Percentiles rank a stretch among this genome's conserved stretches.
Conservation (phyloP, 2,113 vertebrate genomes). For the Pitta sordida region DNA sequence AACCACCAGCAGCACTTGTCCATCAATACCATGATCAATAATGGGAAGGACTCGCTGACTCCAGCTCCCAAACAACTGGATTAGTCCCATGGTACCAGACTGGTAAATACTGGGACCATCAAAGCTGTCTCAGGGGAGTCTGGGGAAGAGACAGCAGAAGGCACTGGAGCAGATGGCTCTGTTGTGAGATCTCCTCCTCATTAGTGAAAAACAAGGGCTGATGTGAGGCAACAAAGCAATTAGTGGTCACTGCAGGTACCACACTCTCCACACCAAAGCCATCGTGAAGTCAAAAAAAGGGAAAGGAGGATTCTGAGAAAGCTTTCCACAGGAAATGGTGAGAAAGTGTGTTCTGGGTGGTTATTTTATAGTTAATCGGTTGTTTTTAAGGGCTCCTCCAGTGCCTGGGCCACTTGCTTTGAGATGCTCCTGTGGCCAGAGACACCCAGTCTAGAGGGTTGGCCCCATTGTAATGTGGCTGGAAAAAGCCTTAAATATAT, state of each 20-base stretch:
- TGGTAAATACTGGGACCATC: neutral
- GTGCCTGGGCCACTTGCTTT: neutral
- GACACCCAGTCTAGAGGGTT: neutral
- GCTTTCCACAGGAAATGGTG: neutral
- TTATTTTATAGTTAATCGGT: neutral
- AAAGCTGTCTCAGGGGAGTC: neutral
- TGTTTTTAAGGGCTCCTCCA: neutral
- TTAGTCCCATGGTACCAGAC: neutral
- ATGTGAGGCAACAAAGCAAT: neutral
- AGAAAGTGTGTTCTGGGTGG: neutral
- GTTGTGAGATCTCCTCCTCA: neutral
- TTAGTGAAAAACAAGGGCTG: neutral
- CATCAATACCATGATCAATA: neutral
- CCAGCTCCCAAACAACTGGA: neutral
- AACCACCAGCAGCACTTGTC: neutral
- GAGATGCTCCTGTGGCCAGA: neutral
- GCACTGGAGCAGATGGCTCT: conserved; percentile 8
- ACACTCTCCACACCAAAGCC: accelerated
- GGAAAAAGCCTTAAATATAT: neutral
- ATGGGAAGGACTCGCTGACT: neutral
- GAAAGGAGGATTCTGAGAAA: neutral
- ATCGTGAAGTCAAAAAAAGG: neutral
- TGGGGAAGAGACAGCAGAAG: neutral
- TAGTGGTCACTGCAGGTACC: neutral
- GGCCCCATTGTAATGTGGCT: accelerated